Base-by-base conservation (phyloP, 2,888 invertebrate species). In the Eustalomyia histrio region DNA sequence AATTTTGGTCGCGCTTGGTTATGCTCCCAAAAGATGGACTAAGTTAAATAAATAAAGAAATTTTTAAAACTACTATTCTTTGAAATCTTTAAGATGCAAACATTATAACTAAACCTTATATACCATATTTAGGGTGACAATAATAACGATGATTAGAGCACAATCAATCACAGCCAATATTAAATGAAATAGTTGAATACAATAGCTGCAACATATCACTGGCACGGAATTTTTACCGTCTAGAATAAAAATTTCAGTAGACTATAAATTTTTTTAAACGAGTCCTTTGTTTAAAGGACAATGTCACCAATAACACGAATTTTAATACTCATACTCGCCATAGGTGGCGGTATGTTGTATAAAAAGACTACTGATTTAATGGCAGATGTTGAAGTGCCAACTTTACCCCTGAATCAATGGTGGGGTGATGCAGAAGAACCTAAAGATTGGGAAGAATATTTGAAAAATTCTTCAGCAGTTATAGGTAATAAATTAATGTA, bases 341-440 rank as follows among this genome's bases (percentile, higher is more conserved):
- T 89, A 4, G 84, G 78, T 35, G 84, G 84, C 1, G 87, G 85
- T 12, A 64, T 87, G 76, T 29, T 89, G 12, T 88, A 86, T 47
- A 89, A 84, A 71, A 75, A 83, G 18, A 18, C 85, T 7, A 84
- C 76, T 68, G 82, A 86, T n/a, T 12, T 84, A 18, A 82, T 87
- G 58, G 84, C 81, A 1, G 79, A 86, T 63, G 68, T 86, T 57
- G 81, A 85, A 0, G 84, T 78, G 0, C 89, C 90, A 0, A 21
- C 82, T 10, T 50, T 89, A 47, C 84, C 87, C 4, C 39, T 83
- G 0, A 83, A 87, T 74, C 84, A 89, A 83, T 90, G 89, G 87
- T 90, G 89, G 89, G 89, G 89, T 33, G 87, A 88, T 69, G 89
- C 85, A 33, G 86, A 85, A 3, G 75, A 82, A 24, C 88, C 89